Base-by-base conservation (phyloP, 1,140 invertebrate genomes). In the Macrostomum lignano region DNA sequence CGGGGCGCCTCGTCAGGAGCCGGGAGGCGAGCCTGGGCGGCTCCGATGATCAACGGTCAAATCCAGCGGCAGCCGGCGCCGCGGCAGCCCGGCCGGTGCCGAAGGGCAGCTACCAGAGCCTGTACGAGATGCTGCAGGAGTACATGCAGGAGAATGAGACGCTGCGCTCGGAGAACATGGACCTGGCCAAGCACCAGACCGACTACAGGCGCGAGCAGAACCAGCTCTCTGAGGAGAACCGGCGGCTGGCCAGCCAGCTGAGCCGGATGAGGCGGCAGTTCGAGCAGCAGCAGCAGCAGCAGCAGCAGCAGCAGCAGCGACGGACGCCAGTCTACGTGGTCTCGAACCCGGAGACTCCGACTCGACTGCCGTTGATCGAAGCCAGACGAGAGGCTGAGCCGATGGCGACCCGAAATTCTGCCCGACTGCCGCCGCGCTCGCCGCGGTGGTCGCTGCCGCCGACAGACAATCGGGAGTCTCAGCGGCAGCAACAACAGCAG, bases 131-230 rank as follows among this genome's bases (percentile, higher is more conserved):
- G 54, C 36, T 62, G 30, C 48, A 57, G 35, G 59, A 63, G 37
- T 63, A 63, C 35, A 62, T 72, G 30, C 69, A 55, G n/a, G 78
- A 86, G 51, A 86, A 86, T 52, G 70, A 75, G 42, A 69, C 72
- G 1, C 49, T 88, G 7, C 63, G 76, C 32, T 59, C 41, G 38
- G 13, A 31, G n/a, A 7, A 14, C 2, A 0, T 17, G 20, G n/a
- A 19, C 3, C 13, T 21, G 10, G 6, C 17, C 15, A 10, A 23
- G 13, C 11, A 4, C 22, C 2, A 7, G 9, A 2, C 9, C 1
- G 23, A 10, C 7, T 7, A n/a, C 9, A 7, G n/a, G 4, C 17
- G 33, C 17, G 25, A 6, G 11, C 1, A 17, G 7, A 28, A 7
- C 3, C 9, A 10, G 13, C 30, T 21, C n/a, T 29, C 4, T 11